A percentile compares a stretch with the other conserved stretches of the same genome.
phyloP scores from a whole-genome alignment of 2,888 invertebrate genomes.

The Lasioglossum calceatum region DNA sequence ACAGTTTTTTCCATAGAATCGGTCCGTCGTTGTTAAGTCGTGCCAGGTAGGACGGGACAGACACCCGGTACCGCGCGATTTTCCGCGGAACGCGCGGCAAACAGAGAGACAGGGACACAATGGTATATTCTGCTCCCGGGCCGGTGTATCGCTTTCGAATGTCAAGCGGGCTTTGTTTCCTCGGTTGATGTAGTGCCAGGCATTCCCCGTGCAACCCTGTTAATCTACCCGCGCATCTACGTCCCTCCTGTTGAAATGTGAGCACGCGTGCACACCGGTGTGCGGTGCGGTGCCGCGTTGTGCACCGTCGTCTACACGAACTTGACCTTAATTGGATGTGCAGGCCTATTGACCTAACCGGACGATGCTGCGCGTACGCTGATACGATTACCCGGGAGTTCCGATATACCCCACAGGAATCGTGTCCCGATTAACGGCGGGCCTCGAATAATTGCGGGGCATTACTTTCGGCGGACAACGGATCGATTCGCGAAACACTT shows the following conservation, averaged over 20 bases:
- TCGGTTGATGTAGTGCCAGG: conserved; percentile 42
- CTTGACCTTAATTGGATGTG: conserved; percentile 65
- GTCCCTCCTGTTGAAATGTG: conserved; percentile 9
- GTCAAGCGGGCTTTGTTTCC: conserved; percentile 51
- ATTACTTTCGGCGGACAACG: not conserved
- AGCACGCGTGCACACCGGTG: not conserved
- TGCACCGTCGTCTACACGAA: conserved; percentile 39
- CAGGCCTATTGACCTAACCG: conserved; percentile 60
- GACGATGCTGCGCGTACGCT: conserved; percentile 25
- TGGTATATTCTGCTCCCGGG: conserved; percentile 33
- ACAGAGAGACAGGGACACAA: conserved; percentile 2
- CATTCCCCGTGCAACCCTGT: conserved; percentile 40
- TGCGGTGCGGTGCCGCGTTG: not conserved
- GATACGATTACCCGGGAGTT: conserved; percentile 19
- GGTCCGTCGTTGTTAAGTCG: not conserved
- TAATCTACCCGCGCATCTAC: conserved; percentile 46
- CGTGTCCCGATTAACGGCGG: not conserved
- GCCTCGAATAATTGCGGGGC: not conserved
- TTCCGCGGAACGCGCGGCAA: not conserved
- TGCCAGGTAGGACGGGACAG: not conserved
- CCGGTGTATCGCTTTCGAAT: conserved; percentile 47
- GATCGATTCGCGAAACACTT: conserved; percentile 1
- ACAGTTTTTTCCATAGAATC: not conserved
- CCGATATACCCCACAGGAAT: conserved; percentile 12
- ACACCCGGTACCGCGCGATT: not conserved